Base-by-base conservation (phyloP, 2,888 invertebrate species). In the Pristionchus arcanus region DNA sequence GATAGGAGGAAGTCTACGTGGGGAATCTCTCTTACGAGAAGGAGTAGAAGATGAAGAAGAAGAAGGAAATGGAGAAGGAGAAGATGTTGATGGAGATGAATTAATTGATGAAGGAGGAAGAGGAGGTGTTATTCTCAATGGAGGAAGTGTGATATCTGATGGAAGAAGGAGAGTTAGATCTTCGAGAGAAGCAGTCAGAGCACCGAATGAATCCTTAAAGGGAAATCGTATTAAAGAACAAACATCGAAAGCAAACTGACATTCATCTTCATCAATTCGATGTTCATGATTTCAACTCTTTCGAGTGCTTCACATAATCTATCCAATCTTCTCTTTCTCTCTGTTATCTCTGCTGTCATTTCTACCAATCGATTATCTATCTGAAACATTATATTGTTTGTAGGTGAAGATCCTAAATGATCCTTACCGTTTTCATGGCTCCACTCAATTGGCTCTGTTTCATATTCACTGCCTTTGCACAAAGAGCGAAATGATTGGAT, bases 251-350 rank as follows among this genome's bases (percentile, higher is more conserved):
- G 11, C 15, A 28, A 31, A 85, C 84, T 37, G n/a, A 92, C 91
- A 83, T 91, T 91, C 59, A 90, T 87, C n/a, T 53, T 71, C 31
- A 92, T 90, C 19, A 92, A 21, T 28, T 92, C 90, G 15, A 90
- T 74, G 31, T 90, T 87, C 37, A 92, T 34, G n/a, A 53, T 25
- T 34, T 90, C 77, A 11, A 91, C 90, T 87, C 89, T 91, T 42
- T 83, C 90, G 31, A 92, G 85, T 37, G 91, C 92, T 53, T 53
- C 74, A 34, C 74, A 74, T 19, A 92, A 84, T 59, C 84, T 25
- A 16, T 93, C 93, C 86, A 90, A 89, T 68, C 91, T 92, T 83
- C 90, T 91, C 88, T 87, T 87, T 49, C 87, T 37, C 19, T 49
- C 68, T 9, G 19, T 87, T 31, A 87, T 68, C 53, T 66, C 68